These are phyloP conservation scores for Andrena chrysosceles DNA, from an alignment of 2,888 invertebrate species.

Conservation along the genomic window DNA sequence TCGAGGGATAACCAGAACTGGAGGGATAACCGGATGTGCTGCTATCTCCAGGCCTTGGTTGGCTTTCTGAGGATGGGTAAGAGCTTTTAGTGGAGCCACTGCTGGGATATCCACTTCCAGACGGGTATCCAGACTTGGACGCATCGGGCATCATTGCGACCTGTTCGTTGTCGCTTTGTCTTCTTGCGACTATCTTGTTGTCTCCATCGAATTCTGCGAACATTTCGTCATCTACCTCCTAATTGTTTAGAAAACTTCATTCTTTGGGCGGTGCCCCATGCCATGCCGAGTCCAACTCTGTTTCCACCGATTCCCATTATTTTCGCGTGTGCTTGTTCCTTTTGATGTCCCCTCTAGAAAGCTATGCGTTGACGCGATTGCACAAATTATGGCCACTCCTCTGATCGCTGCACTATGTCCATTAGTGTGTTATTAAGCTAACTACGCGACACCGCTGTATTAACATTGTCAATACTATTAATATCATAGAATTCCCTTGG, in stretches of 20 bases:
- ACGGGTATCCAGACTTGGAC: slow-evolving; percentile 56
- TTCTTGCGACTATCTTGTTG: slow-evolving; percentile 66
- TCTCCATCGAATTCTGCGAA: slow-evolving; percentile 80
- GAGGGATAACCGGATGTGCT: slow-evolving; percentile 59
- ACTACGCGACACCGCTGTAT: background rate
- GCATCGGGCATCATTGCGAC: slow-evolving; percentile 18
- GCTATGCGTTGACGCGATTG: background rate
- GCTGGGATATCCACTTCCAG: slow-evolving; percentile 42
- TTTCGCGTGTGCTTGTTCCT: background rate
- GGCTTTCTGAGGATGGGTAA: slow-evolving; percentile 41
- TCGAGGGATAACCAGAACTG: slow-evolving; percentile 47
- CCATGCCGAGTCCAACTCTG: slow-evolving; percentile 63
- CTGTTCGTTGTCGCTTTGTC: slow-evolving; percentile 63
- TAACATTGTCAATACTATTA: background rate
- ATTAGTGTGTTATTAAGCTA: slow-evolving; percentile 44
- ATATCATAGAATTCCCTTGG: background rate
- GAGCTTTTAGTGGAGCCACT: slow-evolving; percentile 47
- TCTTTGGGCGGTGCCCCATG: slow-evolving; percentile 47
- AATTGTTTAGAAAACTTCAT: slow-evolving; percentile 52
- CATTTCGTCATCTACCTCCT: slow-evolving; percentile 77
- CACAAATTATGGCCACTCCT: slow-evolving; percentile 6
- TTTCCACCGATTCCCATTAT: background rate
- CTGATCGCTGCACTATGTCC: background rate
- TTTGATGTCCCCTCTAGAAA: slow-evolving; percentile 11
- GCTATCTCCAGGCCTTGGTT: slow-evolving; percentile 30